A percentile compares a stretch with the other conserved stretches of the same genome.
Evolutionary conservation across 2,888 invertebrate genomes (phyloP).

Genomic region (Agelastica alni): DNA sequence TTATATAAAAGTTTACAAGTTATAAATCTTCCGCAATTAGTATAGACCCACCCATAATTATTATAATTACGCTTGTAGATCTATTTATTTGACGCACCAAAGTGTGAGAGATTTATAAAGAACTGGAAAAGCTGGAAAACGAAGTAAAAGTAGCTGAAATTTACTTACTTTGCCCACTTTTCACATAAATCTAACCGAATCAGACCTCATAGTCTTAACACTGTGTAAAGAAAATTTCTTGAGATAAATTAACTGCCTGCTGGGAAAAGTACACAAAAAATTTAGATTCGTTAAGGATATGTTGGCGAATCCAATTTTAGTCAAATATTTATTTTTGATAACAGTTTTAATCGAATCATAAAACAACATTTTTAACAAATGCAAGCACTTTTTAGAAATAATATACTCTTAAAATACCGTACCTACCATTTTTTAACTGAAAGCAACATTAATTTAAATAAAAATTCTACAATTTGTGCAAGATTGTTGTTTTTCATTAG

Average conservation of each 20-base stretch:
- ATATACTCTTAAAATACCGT: too few relatives aligned
- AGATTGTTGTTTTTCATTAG: too few relatives aligned
- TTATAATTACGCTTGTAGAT: too few relatives aligned
- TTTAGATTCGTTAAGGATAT: conserved; percentile 12
- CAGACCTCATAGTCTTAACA: conserved; percentile 27
- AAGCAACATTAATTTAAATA: too few relatives aligned
- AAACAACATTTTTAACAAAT: background rate
- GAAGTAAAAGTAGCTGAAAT: conserved; percentile 22
- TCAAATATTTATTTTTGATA: conserved; percentile 19
- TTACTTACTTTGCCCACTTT: conserved; percentile 24
- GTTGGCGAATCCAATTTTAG: conserved; percentile 11
- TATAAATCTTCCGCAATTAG: background rate
- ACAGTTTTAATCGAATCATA: conserved; percentile 4
- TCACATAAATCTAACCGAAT: conserved; percentile 29
- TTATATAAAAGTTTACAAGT: background rate
- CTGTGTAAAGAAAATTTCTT: conserved; percentile 22
- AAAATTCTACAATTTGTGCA: too few relatives aligned
- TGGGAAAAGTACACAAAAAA: conserved; percentile 21
- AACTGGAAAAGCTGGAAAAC: conserved; percentile 15
- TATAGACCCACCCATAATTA: background rate
- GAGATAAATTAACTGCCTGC: conserved; percentile 21
- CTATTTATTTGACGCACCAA: conserved; percentile 16
- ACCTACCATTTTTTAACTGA: too few relatives aligned
- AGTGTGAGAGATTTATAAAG: conserved; percentile 22
- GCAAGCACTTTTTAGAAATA: too few relatives aligned